Base-by-base conservation (phyloP, 1,140 invertebrate genomes). In the Campodea augens region DNA sequence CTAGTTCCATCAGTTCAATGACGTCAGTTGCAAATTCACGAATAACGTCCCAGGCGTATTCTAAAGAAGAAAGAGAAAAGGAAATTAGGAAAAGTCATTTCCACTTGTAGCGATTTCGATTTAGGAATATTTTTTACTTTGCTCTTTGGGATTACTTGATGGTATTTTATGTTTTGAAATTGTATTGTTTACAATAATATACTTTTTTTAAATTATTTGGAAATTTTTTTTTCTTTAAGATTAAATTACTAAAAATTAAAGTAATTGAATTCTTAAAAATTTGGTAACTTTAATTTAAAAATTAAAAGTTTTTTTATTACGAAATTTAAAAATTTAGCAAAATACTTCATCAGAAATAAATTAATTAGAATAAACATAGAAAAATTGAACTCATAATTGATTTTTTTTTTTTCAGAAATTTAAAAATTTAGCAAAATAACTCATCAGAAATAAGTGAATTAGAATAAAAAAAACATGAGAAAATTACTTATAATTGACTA, bases 31-130 rank as follows among this genome's bases (percentile, higher is more conserved):
- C 77, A 55, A 81, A 81, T 56, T 90, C 78, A 2, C 72, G 75
- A 50, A 97, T 93, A 5, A 84, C 74, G 42, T 80, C 73, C 89
- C 90, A 97, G 2, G 92, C 91, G 54, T 76, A 75, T 52, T 85
- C 83, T 84, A 59, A 25, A 66, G 62, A 37, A 48, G 20, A 49
- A 29, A 46, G 44, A 52, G 36, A 21, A 32, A 44, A 5, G 32
- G 15, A 13, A 39, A 39, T 39, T 15, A 41, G 15, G 42, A 5
- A 4, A 20, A 40, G 12, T 13, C 21, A 38, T 37, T 42, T 22
- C 29, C 15, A 23, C 18, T 49, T 43, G 20, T n/a, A n/a, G n/a
- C n/a, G n/a, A n/a, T n/a, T n/a, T n/a, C n/a, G n/a, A n/a, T n/a
- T n/a, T n/a, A n/a, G n/a, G n/a, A n/a, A n/a, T n/a, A n/a, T n/a